Percentiles rank a stretch among this genome's conserved stretches.
Evolutionary conservation across 1,140 invertebrate genomes (phyloP).

Genomic region (Macrosteles quadrilineatus): DNA sequence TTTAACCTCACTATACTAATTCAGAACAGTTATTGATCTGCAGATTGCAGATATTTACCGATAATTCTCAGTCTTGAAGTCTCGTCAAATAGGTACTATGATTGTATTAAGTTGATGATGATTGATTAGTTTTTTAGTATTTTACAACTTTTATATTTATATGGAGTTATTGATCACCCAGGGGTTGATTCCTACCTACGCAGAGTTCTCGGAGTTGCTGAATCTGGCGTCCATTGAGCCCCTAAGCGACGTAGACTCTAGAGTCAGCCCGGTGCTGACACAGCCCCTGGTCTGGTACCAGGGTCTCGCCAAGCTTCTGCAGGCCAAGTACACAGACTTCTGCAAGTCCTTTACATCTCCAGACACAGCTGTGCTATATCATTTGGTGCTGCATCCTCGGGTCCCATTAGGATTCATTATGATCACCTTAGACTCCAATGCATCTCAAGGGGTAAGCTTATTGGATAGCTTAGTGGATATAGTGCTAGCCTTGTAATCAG

Average conservation of each 20-base stretch:
- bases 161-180: slow-evolving; percentile 6
- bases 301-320: slow-evolving; percentile 61
- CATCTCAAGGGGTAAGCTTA: slow-evolving; percentile 60
- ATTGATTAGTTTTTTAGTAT: neutral
- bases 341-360: slow-evolving; percentile 61
- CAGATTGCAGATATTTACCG: neutral
- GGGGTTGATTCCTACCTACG: slow-evolving; percentile 54
- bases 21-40: no score
- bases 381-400: slow-evolving; percentile 63
- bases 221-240: slow-evolving; percentile 60
- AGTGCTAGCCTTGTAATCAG: no score
- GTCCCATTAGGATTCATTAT: slow-evolving; percentile 68
- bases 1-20: no score
- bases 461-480: no score
- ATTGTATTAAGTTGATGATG: neutral
- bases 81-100: neutral
- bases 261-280: slow-evolving; percentile 60
- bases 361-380: slow-evolving; percentile 62
- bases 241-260: slow-evolving; percentile 61
- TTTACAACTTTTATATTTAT: neutral
- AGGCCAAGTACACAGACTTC: slow-evolving; percentile 63
- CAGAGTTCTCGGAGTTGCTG: slow-evolving; percentile 68
- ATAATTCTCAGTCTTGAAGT: neutral
- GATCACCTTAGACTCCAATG: slow-evolving; percentile 62
- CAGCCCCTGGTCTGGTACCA: slow-evolving; percentile 71